Percentiles rank a stretch among this genome's conserved stretches.
These are phyloP conservation scores for Cephus cinctus DNA, from an alignment of 1,140 invertebrate species.

Conservation along the genomic window DNA sequence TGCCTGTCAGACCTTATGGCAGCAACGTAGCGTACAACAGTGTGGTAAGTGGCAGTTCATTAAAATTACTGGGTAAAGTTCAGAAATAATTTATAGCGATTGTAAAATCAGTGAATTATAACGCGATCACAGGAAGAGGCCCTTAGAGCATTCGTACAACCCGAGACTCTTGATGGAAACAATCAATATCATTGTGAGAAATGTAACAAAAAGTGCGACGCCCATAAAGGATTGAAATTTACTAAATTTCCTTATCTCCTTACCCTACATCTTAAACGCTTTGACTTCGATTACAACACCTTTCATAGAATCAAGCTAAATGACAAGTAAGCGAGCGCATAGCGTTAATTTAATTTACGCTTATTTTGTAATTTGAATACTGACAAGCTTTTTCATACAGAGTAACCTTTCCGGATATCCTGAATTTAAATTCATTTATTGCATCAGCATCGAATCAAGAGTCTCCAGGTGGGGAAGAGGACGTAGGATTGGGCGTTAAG, in stretches of 20 bases:
- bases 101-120: neutral
- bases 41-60: constrained; percentile 61
- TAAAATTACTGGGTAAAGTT: neutral
- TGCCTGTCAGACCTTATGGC: constrained; percentile 85
- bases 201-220: constrained; percentile 87
- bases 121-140: constrained; percentile 71
- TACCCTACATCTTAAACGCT: constrained; percentile 86
- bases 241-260: constrained; percentile 86
- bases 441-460: constrained; percentile 46
- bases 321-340: constrained; percentile 69
- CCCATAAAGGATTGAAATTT: constrained; percentile 90
- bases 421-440: constrained; percentile 81
- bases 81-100: no score
- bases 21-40: constrained; percentile 76
- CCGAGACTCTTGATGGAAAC: constrained; percentile 81
- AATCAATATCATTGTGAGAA: constrained; percentile 91
- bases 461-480: constrained; percentile 50
- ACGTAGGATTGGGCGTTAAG: constrained; percentile 50
- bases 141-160: constrained; percentile 80
- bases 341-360: constrained; percentile 6
- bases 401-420: constrained; percentile 79
- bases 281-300: constrained; percentile 88
- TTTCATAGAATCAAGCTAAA: constrained; percentile 89
- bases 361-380: constrained; percentile 9
- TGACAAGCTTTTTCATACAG: constrained; percentile 52